These are phyloP conservation scores for Pantherophis vulpinus DNA, from an alignment of 2,797 vertebrate species.

Conservation along the genomic window DNA sequence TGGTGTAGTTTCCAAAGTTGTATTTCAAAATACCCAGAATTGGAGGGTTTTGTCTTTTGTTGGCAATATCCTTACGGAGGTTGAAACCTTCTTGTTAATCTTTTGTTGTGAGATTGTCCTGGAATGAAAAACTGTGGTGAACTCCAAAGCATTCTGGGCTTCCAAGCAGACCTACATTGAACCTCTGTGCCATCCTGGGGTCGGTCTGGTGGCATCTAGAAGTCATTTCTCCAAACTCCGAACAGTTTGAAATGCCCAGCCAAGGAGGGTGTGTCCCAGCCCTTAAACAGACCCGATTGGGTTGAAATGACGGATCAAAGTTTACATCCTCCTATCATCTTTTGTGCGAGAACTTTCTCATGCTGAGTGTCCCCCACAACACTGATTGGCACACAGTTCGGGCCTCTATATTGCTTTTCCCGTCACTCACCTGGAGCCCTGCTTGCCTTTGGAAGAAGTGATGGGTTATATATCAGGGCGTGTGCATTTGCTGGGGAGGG, in stretches of 20 bases:
- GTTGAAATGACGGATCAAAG: background rate
- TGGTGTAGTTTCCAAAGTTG: background rate
- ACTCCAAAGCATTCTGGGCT: background rate
- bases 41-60: background rate
- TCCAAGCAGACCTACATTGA: background rate
- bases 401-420: background rate
- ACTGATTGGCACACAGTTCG: background rate
- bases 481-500: background rate
- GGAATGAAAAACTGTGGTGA: background rate
- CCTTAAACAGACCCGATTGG: background rate
- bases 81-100: background rate
- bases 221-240: background rate
- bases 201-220: background rate
- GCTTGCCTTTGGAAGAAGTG: background rate
- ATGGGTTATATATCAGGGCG: background rate
- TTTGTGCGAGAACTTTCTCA: background rate
- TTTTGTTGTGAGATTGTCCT: background rate
- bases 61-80: background rate
- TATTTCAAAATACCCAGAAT: background rate
- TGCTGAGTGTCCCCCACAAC: background rate
- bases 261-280: background rate
- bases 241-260: background rate
- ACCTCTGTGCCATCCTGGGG: background rate
- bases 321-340: background rate
- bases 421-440: background rate